phyloP scores from a whole-genome alignment of 2,888 invertebrate species.

The Caenorhabditis sinica region DNA sequence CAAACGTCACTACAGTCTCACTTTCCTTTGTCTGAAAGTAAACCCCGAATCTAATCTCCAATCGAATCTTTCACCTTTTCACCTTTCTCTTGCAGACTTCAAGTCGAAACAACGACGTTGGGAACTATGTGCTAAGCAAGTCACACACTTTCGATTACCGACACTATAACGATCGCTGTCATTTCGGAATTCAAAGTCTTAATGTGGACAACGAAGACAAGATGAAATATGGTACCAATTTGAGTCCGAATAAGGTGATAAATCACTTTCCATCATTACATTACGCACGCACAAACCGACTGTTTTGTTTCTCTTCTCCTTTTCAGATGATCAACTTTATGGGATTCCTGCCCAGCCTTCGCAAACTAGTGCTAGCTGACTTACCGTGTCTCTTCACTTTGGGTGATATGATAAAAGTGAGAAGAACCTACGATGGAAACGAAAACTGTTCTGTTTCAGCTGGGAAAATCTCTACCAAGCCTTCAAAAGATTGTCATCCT shows the following conservation, averaged over 20 bases:
- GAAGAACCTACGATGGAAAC: not conserved
- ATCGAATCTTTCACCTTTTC: slow-evolving; percentile 4
- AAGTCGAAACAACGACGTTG: slow-evolving; percentile 31
- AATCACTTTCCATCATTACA: slow-evolving; percentile 42
- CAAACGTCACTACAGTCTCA: not conserved
- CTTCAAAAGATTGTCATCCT: slow-evolving; percentile 27
- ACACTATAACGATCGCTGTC: slow-evolving; percentile 29
- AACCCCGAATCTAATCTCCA: slow-evolving; percentile 10
- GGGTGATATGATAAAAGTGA: slow-evolving; percentile 50
- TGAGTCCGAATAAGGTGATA: slow-evolving; percentile 44
- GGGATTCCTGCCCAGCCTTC: slow-evolving; percentile 37
- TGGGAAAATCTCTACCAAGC: slow-evolving; percentile 36
- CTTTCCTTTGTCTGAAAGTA: slow-evolving; percentile 31
- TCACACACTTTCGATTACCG: slow-evolving; percentile 55
- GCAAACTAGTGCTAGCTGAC: slow-evolving; percentile 42
- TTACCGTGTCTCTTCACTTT: slow-evolving; percentile 34
- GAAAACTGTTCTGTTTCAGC: slow-evolving; percentile 4
- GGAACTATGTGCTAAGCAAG: slow-evolving; percentile 50
- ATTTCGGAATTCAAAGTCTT: slow-evolving; percentile 27
- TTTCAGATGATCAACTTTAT: slow-evolving; percentile 59
- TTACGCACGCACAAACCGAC: not conserved
- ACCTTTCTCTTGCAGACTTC: slow-evolving; percentile 44
- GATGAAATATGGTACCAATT: slow-evolving; percentile 28
- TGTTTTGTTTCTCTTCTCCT: not conserved
- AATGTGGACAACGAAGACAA: slow-evolving; percentile 24